These are phyloP conservation scores for Neosalanx taihuensis DNA, from an alignment of 2,797 vertebrate species.

Conservation along the genomic window DNA sequence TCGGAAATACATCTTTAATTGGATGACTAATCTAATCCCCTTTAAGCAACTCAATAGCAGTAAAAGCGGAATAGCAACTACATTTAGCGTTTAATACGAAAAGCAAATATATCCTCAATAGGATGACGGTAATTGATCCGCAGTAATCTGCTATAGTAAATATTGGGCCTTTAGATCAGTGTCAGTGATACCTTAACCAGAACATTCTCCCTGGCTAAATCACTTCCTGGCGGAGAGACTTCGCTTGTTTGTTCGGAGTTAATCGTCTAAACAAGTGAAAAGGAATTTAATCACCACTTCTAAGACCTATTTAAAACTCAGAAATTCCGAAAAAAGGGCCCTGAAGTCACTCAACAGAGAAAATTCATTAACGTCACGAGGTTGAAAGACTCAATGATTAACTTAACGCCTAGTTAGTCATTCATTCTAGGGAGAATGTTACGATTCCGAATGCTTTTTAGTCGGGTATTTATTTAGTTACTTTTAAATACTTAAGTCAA, in stretches of 20 bases:
- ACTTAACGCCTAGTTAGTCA: too few relatives aligned
- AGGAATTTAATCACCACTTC: too few relatives aligned
- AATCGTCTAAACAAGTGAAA: not conserved
- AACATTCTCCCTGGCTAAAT: not conserved
- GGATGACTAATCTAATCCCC: not conserved
- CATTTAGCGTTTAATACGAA: not conserved
- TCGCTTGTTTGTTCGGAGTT: not conserved
- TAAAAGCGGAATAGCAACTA: not conserved
- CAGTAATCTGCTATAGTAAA: constrained; percentile 8
- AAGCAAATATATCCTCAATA: not conserved
- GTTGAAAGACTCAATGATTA: too few relatives aligned
- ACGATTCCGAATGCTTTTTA: too few relatives aligned
- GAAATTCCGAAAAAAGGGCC: not conserved
- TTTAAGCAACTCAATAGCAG: not conserved
- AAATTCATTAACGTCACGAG: too few relatives aligned
- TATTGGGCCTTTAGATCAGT: constrained; percentile 5
- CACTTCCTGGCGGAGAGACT: not conserved
- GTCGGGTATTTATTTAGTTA: too few relatives aligned
- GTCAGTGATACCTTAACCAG: not conserved
- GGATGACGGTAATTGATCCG: not conserved
- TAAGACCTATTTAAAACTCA: not conserved
- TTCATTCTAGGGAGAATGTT: too few relatives aligned
- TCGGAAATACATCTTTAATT: too few relatives aligned
- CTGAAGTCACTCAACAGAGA: not conserved
- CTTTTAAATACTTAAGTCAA: too few relatives aligned